Percentiles rank a stretch among this genome's conserved stretches.
phyloP scores from a whole-genome alignment of 2,113 vertebrate species.

The Daphoenositta chrysoptera region DNA sequence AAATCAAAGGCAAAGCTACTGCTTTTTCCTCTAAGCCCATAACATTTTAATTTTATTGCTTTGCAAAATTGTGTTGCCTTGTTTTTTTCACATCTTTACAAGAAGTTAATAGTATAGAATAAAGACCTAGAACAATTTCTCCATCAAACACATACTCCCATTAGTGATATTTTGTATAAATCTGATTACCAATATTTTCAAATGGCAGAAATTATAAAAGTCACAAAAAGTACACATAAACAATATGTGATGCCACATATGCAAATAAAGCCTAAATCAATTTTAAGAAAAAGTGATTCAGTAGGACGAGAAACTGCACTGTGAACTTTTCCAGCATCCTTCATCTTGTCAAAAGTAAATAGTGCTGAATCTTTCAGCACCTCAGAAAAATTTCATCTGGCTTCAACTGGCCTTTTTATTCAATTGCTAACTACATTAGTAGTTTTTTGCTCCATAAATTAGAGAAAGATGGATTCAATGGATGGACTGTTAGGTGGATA shows the following conservation, averaged over 20 bases:
- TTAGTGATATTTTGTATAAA: neutral
- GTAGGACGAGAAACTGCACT: neutral
- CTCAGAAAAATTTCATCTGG: neutral
- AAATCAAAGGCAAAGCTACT: neutral
- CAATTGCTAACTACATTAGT: neutral
- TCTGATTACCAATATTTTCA: neutral
- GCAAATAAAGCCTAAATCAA: neutral
- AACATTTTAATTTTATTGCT: neutral
- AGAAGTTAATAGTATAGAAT: neutral
- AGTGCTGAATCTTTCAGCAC: neutral
- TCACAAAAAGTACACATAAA: neutral
- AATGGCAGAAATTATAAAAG: neutral
- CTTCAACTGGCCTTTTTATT: neutral
- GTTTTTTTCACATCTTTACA: neutral
- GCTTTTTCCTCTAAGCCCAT: neutral
- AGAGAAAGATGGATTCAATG: neutral
- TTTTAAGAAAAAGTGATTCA: neutral
- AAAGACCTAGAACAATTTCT: neutral
- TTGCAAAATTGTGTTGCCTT: neutral
- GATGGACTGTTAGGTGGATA: neutral
- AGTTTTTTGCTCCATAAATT: neutral
- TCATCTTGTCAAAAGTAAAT: neutral
- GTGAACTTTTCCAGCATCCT: neutral
- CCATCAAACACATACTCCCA: neutral
- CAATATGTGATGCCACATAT: neutral